Conservation (phyloP, 2,113 vertebrate species). For the Excalfactoria chinensis region DNA sequence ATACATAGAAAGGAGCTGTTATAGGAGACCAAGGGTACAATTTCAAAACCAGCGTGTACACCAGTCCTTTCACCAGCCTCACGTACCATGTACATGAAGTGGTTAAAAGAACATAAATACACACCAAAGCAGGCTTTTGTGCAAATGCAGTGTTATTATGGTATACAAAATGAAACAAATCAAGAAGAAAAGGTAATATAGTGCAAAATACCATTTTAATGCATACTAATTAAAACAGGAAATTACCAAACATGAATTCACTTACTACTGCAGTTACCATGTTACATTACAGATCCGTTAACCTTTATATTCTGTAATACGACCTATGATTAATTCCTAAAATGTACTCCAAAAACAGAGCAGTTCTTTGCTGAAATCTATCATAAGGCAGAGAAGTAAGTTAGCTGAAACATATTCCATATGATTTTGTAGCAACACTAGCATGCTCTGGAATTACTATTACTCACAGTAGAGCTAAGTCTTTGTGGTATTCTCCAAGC, state of each 20-base stretch:
- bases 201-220: conserved; percentile 19
- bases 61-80: not conserved
- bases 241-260: conserved; percentile 49
- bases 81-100: rapidly evolving
- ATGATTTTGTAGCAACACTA: not conserved
- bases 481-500: rapidly evolving
- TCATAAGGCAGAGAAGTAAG: not conserved
- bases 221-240: conserved; percentile 32
- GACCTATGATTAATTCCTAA: conserved; percentile 27
- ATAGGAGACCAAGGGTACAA: not conserved
- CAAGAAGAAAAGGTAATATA: not conserved
- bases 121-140: not conserved
- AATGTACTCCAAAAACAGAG: conserved; percentile 30
- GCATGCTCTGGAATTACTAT: conserved; percentile 39
- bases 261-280: conserved; percentile 57
- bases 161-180: not conserved
- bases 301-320: conserved; percentile 63
- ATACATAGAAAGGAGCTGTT: not conserved
- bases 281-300: conserved; percentile 39
- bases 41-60: not conserved
- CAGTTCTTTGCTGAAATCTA: conserved; percentile 13
- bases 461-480: not conserved
- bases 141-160: not conserved
- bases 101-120: not conserved
- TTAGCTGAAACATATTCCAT: not conserved